Base-by-base conservation (phyloP, 2,888 invertebrate species). In the Coleophora flavipennella region DNA sequence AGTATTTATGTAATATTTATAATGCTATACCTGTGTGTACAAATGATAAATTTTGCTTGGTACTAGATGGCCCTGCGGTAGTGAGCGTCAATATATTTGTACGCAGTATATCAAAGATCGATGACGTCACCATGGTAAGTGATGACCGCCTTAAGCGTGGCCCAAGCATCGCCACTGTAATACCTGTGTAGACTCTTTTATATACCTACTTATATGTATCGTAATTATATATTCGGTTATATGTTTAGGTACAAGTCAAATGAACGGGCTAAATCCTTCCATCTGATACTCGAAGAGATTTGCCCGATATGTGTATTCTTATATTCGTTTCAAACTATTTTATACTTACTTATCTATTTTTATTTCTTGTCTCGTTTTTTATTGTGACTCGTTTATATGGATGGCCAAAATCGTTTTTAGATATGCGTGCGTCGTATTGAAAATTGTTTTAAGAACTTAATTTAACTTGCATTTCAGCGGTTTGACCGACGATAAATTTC, bases 101-200 rank as follows among this genome's bases (percentile, higher is more conserved):
- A 88, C 90, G 97, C 91, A 97, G 96, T 93, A 95, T 97, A 89
- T 95, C 96, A 88, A 96, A 96, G 91, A 97, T 97, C 89, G 96
- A 97, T 92, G 97, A 97, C 90, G 96, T 97, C 87, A 96, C 95
- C 70, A 97, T 97, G 97, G 97, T 97, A 94, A 95, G 95, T 95
- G 3, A 20, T n/a, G 20, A 3, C 20, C 20, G 20, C 20, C 3
- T 6, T 20, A 6, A 3, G 20, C 20, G 3, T 6, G 20, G 20
- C 20, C 20, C 6, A 6, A 20, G 20, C 20, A 20, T 20, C 6
- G 20, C 20, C 20, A 20, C 20, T n/a, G n/a, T n/a, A n/a, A n/a
- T n/a, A n/a, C n/a, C n/a, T n/a, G 64, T 62, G 58, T 79, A 78
- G 72, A 62, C 58, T 72, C 61, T 68, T 68, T 61, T 62, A 59